A percentile compares a stretch with the other conserved stretches of the same genome.
These are phyloP conservation scores for Elephas maximus DNA, from an alignment of 2,113 vertebrate species.

Conservation along the genomic window DNA sequence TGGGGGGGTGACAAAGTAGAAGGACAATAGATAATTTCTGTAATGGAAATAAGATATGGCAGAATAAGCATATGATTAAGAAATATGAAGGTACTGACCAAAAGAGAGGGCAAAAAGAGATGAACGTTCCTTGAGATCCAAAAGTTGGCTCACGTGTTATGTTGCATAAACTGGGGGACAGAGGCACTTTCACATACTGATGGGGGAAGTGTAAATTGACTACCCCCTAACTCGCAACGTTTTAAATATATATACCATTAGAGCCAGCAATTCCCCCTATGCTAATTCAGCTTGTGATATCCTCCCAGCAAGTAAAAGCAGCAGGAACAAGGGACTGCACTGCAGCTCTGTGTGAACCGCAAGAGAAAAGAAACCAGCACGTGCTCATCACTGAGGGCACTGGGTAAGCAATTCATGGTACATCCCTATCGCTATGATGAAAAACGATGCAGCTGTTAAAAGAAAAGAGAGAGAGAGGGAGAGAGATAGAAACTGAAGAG, in stretches of 20 bases:
- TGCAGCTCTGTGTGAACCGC: neutral
- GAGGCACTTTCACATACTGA: neutral
- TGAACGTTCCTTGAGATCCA: neutral
- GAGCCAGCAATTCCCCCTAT: neutral
- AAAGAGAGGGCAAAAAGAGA: neutral
- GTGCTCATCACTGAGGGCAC: neutral
- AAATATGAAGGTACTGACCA: neutral
- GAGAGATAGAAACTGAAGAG: neutral
- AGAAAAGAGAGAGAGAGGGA: neutral
- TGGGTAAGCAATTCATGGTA: neutral
- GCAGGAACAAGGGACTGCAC: neutral
- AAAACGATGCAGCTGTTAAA: neutral
- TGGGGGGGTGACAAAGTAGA: neutral
- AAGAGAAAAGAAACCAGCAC: neutral
- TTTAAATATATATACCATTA: too few relatives aligned
- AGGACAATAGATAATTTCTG: neutral
- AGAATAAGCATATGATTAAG: neutral
- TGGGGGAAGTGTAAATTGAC: neutral
- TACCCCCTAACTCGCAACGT: neutral
- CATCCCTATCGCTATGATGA: neutral
- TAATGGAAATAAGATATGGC: neutral
- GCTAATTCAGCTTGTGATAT: rapidly evolving
- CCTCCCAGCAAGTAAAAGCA: neutral
- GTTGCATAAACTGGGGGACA: neutral
- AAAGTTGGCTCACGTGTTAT: neutral